Percentiles rank a stretch among this genome's conserved stretches.
Conservation (phyloP, 2,797 vertebrate species). For the Orestias chungarensis region DNA sequence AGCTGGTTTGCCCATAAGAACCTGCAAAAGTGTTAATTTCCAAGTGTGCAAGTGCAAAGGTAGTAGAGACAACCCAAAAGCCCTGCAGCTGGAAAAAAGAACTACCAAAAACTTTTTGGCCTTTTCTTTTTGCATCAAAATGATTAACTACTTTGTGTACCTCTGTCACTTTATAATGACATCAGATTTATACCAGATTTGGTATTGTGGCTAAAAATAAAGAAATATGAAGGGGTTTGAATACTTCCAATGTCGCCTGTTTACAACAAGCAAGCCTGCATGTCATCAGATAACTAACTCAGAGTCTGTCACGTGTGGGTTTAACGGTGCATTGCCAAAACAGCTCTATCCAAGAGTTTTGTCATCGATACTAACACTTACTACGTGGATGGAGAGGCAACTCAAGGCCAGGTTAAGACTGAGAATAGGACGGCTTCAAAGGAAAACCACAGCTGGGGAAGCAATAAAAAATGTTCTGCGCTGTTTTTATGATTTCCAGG, state of each 20-base stretch:
- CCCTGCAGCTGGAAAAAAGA: not conserved
- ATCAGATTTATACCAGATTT: not conserved
- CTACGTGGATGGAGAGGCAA: not conserved
- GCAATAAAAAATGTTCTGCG: not conserved
- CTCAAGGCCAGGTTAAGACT: not conserved
- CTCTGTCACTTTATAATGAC: not conserved
- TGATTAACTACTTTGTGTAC: not conserved
- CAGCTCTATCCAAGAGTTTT: not conserved
- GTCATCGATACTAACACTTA: not conserved
- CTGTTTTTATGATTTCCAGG: not conserved
- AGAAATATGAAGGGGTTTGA: not conserved
- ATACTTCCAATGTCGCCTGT: conserved; percentile 12
- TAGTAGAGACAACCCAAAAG: not conserved
- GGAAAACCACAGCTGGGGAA: not conserved
- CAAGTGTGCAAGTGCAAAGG: not conserved
- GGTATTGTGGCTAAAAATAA: not conserved
- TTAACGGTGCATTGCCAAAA: conserved; percentile 28
- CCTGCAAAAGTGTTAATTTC: not conserved
- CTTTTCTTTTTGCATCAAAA: not conserved
- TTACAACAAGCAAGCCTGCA: not conserved
- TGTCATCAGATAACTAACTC: conserved; percentile 9
- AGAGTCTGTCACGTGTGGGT: not conserved
- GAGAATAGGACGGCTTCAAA: conserved; percentile 1
- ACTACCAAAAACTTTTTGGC: not conserved
- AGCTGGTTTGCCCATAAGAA: not conserved